phyloP scores from a whole-genome alignment of 1,140 invertebrate species.

The Rhagoletis pomonella region DNA sequence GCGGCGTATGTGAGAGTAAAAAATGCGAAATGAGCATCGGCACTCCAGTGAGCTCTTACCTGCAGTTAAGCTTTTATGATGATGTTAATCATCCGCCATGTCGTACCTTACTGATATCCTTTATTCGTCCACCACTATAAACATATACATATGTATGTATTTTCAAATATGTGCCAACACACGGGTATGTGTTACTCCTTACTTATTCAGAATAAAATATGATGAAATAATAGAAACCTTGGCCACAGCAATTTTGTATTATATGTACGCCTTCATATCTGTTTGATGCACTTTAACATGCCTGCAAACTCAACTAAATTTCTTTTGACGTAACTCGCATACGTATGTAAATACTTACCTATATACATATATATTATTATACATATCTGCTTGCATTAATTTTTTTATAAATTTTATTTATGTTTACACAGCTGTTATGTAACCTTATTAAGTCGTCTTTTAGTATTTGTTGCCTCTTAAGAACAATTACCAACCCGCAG shows the following conservation, averaged over 20 bases:
- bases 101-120: neutral
- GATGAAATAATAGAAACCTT: conserved; percentile 13
- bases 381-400: neutral
- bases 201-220: conserved; percentile 15
- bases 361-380: neutral
- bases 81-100: too few species aligned
- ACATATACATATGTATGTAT: neutral
- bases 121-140: neutral
- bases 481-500: conserved; percentile 6
- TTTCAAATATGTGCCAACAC: neutral
- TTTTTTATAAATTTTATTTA: neutral
- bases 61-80: too few species aligned
- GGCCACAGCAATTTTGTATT: neutral
- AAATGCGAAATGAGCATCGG: too few species aligned
- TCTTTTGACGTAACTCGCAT: too few species aligned
- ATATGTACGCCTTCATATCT: too few species aligned
- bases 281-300: too few species aligned
- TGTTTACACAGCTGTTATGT: conserved; percentile 30
- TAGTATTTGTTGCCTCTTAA: conserved; percentile 9
- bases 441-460: neutral
- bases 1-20: too few species aligned
- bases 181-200: neutral
- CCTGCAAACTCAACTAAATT: too few species aligned
- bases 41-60: too few species aligned
- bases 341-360: neutral